A percentile compares a stretch with the other conserved stretches of the same genome.
phyloP scores from a whole-genome alignment of 2,113 vertebrate species.

The Entelurus aequoreus region DNA sequence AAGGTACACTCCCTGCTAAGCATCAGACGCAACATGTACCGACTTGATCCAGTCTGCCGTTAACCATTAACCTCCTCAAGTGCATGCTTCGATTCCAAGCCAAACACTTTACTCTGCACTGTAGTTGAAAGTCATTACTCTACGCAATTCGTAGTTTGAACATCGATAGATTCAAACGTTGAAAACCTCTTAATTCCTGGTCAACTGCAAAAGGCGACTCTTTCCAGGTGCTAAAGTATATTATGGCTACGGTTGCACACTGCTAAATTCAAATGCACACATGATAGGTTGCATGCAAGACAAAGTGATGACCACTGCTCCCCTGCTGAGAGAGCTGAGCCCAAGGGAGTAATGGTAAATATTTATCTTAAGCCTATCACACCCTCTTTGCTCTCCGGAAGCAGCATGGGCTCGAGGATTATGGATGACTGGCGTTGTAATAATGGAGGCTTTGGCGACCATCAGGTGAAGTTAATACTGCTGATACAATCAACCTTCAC shows the following conservation, averaged over 20 bases:
- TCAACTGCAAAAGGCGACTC: constrained; percentile 11
- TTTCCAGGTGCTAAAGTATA: neutral
- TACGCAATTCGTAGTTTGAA: constrained; percentile 27
- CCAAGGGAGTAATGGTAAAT: constrained; percentile 57
- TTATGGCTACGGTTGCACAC: constrained; percentile 9
- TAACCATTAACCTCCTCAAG: constrained; percentile 55
- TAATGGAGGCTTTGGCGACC: constrained; percentile 27
- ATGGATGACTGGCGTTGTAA: constrained; percentile 8
- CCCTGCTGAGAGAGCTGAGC: constrained; percentile 54
- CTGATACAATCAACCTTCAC: constrained; percentile 31
- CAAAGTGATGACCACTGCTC: constrained; percentile 5
- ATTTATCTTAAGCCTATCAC: constrained; percentile 54
- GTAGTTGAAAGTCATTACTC: constrained; percentile 29
- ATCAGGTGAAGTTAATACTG: constrained; percentile 1
- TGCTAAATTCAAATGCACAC: neutral
- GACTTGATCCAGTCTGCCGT: constrained; percentile 44
- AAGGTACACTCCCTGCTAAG: constrained; percentile 29
- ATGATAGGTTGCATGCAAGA: neutral
- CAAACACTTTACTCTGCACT: constrained; percentile 19
- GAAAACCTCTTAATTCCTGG: constrained; percentile 21
- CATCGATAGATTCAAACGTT: constrained; percentile 17
- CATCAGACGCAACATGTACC: constrained; percentile 42
- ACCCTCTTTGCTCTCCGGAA: constrained; percentile 43
- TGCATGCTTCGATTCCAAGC: constrained; percentile 28
- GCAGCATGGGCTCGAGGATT: constrained; percentile 33